Evolutionary conservation across 2,888 invertebrate genomes (phyloP).

Genomic region (Cinara cedri): DNA sequence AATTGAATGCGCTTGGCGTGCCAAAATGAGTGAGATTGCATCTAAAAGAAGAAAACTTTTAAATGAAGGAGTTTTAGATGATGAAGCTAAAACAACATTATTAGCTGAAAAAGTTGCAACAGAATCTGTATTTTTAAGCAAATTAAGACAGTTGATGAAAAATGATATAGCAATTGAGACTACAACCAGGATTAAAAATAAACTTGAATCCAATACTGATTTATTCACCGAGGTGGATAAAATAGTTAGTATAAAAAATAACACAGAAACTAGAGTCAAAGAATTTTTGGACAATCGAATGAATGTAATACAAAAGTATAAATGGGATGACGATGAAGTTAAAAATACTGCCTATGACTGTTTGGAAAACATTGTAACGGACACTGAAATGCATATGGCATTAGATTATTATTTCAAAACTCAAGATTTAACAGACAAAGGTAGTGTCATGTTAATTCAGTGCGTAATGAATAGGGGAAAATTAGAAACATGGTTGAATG

Average conservation of each 20-base stretch:
- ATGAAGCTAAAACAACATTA: constrained; percentile 72
- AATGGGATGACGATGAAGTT: constrained; percentile 36
- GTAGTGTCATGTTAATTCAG: constrained; percentile 40
- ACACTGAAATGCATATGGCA: constrained; percentile 54
- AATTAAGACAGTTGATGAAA: constrained; percentile 36
- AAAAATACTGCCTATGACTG: constrained; percentile 38
- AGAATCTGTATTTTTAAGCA: constrained; percentile 71
- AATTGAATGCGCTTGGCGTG: constrained; percentile 71
- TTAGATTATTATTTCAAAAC: constrained; percentile 48
- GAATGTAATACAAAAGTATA: constrained; percentile 25
- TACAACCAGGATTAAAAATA: constrained; percentile 14
- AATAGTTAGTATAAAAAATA: constrained; percentile 28
- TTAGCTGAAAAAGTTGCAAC: constrained; percentile 81
- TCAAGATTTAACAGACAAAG: constrained; percentile 33
- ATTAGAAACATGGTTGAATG: constrained; percentile 40
- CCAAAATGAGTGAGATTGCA: constrained; percentile 73
- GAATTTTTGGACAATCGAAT: constrained; percentile 35
- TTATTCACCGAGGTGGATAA: constrained; percentile 17
- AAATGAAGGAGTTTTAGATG: constrained; percentile 73
- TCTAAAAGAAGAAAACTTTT: constrained; percentile 72
- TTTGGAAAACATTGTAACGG: constrained; percentile 33
- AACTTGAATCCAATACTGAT: constrained; percentile 3
- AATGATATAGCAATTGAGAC: constrained; percentile 40
- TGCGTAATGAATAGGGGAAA: constrained; percentile 44
- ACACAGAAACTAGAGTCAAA: constrained; percentile 27